Evolutionary conservation across 2,888 invertebrate species (phyloP).

Genomic region (Dryadula phaetusa): DNA sequence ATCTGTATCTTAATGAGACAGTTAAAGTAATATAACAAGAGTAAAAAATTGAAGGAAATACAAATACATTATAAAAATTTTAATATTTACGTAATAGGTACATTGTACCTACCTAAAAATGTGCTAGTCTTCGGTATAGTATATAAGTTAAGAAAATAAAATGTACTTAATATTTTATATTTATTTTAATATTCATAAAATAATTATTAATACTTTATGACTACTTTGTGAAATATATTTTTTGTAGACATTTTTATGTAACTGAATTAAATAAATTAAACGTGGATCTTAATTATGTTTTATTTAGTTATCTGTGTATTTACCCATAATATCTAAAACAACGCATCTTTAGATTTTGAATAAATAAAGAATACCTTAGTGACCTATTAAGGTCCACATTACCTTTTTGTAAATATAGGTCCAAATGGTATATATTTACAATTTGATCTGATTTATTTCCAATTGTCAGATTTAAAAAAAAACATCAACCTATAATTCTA

Average conservation of each 20-base stretch:
- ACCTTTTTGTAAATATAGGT: no score
- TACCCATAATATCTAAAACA: no score
- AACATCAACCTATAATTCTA: no score
- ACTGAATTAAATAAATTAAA: not conserved
- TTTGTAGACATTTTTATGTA: constrained; percentile 2
- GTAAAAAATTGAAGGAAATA: not conserved
- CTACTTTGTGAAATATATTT: not conserved
- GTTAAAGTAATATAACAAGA: not conserved
- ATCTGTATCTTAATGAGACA: not conserved
- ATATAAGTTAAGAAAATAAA: not conserved
- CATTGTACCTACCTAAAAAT: constrained; percentile 26
- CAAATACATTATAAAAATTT: not conserved
- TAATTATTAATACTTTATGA: not conserved
- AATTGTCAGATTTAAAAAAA: no score
- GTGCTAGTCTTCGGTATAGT: constrained; percentile 34
- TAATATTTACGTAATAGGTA: constrained; percentile 2
- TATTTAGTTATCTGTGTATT: not conserved
- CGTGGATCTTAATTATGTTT: not conserved
- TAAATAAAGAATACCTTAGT: no score
- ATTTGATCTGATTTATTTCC: no score
- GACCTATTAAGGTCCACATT: no score
- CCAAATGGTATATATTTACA: no score
- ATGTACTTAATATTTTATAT: no score
- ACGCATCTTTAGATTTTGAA: no score
- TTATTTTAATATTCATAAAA: not conserved